Evolutionary conservation across 2,113 vertebrate genomes (phyloP).

Genomic region (Pantherophis guttatus): DNA sequence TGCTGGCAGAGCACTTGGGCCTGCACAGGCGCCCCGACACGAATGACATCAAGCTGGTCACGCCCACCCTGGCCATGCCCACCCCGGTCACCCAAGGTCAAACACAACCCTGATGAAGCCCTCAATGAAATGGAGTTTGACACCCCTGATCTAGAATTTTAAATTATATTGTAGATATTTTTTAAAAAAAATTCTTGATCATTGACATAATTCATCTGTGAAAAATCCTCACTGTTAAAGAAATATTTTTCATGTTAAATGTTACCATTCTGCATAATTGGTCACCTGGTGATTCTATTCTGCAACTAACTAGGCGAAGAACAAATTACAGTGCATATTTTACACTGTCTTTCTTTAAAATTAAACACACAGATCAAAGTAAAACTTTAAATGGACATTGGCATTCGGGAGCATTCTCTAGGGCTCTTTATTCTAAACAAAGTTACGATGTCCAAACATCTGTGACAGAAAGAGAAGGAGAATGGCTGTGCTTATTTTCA

Average conservation of each 20-base stretch:
- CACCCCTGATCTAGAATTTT: background rate
- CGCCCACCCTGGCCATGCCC: too few relatives aligned
- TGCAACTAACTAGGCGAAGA: background rate
- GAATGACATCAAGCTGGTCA: too few relatives aligned
- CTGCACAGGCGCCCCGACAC: too few relatives aligned
- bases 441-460: background rate
- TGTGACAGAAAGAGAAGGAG: background rate
- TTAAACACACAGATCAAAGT: background rate
- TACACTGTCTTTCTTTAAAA: background rate
- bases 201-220: background rate
- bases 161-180: background rate
- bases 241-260: background rate
- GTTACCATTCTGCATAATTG: background rate
- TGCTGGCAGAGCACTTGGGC: too few relatives aligned
- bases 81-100: too few relatives aligned
- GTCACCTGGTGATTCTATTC: background rate
- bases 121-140: too few relatives aligned
- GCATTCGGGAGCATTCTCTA: background rate
- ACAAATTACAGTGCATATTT: background rate
- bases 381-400: background rate
- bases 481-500: background rate
- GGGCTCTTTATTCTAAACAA: background rate
- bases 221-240: background rate
- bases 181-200: background rate
- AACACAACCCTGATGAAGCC: too few relatives aligned